phyloP scores from a whole-genome alignment of 2,113 vertebrate species.

The Meles meles region DNA sequence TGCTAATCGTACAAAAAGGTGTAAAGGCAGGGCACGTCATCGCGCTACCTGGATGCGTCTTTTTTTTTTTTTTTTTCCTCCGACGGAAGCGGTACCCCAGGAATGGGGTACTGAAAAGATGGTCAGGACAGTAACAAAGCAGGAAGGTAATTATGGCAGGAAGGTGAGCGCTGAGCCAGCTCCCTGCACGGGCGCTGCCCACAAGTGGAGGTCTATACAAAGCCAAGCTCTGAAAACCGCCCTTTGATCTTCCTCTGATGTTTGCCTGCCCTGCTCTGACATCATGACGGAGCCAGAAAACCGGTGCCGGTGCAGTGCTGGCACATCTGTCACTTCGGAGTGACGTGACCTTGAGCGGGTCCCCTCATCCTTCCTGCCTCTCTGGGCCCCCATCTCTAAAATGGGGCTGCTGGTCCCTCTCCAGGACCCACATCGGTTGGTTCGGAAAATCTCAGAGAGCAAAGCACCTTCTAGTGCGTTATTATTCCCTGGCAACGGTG shows the following conservation, averaged over 20 bases:
- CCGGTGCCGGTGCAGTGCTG: background rate
- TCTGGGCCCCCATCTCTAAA: background rate
- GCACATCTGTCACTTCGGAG: background rate
- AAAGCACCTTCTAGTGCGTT: background rate
- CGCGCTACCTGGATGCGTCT: background rate
- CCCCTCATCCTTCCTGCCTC: background rate
- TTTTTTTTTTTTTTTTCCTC: conserved; percentile 38
- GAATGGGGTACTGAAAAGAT: conserved; percentile 27
- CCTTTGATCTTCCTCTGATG: background rate
- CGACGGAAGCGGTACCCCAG: background rate
- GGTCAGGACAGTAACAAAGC: conserved; percentile 74
- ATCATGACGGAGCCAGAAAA: background rate
- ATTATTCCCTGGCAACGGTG: background rate
- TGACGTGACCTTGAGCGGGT: conserved; percentile 66
- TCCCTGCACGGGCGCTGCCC: conserved; percentile 71
- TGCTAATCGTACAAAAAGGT: background rate
- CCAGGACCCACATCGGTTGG: background rate
- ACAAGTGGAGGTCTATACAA: conserved; percentile 39
- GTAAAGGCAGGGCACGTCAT: background rate
- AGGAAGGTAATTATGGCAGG: conserved; percentile 36
- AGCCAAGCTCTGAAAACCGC: conserved; percentile 28
- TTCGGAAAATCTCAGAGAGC: background rate
- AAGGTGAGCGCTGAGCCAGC: conserved; percentile 73
- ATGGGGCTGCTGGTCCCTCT: background rate
- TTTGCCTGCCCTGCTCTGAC: background rate